A percentile compares a stretch with the other conserved stretches of the same genome.
These are phyloP conservation scores for Tamias sibiricus DNA, from an alignment of 2,113 vertebrate genomes.

Conservation along the genomic window DNA sequence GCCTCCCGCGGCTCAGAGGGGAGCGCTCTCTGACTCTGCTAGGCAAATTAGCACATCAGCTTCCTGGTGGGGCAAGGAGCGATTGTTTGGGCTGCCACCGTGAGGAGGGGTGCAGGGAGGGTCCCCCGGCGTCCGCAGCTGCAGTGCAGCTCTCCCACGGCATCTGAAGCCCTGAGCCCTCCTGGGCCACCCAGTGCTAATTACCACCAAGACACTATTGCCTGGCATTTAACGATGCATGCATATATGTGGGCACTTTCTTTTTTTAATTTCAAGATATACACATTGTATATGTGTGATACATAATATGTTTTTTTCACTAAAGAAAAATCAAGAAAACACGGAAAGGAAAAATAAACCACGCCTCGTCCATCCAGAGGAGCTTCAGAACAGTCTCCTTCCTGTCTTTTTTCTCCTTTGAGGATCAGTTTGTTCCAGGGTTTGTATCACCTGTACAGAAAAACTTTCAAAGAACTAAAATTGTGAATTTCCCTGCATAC, in stretches of 20 bases:
- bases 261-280: too few species aligned
- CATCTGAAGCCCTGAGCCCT: accelerated
- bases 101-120: background rate
- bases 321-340: background rate
- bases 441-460: background rate
- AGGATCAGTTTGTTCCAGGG: background rate
- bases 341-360: background rate
- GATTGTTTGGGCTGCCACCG: background rate
- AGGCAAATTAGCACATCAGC: background rate
- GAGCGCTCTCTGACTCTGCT: background rate
- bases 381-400: background rate
- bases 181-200: accelerated
- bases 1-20: background rate
- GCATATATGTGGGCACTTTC: too few species aligned
- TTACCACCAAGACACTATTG: too few species aligned
- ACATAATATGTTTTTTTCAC: too few species aligned
- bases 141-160: background rate
- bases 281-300: background rate
- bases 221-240: background rate
- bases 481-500: too few species aligned
- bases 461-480: background rate
- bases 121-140: accelerated
- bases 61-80: background rate
- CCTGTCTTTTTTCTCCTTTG: background rate
- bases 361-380: accelerated